Evolutionary conservation across 2,888 invertebrate genomes (phyloP).

Genomic region (Gonocerus acuteangulatus): DNA sequence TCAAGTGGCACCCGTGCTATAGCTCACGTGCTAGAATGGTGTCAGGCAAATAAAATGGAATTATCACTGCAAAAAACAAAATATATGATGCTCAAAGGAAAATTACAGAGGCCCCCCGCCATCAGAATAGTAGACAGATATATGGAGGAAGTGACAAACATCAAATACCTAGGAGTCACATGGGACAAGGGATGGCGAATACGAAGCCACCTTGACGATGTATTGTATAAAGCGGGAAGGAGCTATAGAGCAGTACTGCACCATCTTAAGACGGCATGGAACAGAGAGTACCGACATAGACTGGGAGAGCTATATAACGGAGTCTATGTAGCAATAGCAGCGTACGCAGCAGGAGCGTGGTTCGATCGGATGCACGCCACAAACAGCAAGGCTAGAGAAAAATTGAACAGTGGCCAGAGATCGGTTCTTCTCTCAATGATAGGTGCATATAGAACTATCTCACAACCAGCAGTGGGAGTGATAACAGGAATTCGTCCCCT

Average conservation of each 20-base stretch:
- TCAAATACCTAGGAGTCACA: background rate
- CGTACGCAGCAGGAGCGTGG: too few species aligned
- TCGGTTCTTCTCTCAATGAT: too few species aligned
- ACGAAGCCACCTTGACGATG: background rate
- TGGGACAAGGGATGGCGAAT: conserved; percentile 3
- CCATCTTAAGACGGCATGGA: too few species aligned
- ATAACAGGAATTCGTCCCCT: too few species aligned
- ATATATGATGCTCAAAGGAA: conserved; percentile 27
- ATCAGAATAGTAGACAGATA: background rate
- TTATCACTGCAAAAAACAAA: conserved; percentile 10
- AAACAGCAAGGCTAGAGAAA: too few species aligned
- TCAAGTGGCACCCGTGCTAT: background rate
- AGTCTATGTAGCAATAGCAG: too few species aligned
- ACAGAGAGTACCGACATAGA: too few species aligned
- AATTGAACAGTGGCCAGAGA: too few species aligned
- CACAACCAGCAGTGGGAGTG: too few species aligned
- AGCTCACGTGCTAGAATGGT: background rate
- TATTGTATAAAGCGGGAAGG: background rate
- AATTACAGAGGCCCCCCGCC: background rate
- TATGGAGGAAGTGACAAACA: background rate
- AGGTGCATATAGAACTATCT: too few species aligned
- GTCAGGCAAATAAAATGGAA: conserved; percentile 3
- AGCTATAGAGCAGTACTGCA: background rate
- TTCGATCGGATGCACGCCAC: too few species aligned
- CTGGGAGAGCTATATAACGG: too few species aligned